Percentiles rank a stretch among this genome's conserved stretches.
Conservation (phyloP, 2,797 vertebrate genomes). For the Argyrosomus regius region DNA sequence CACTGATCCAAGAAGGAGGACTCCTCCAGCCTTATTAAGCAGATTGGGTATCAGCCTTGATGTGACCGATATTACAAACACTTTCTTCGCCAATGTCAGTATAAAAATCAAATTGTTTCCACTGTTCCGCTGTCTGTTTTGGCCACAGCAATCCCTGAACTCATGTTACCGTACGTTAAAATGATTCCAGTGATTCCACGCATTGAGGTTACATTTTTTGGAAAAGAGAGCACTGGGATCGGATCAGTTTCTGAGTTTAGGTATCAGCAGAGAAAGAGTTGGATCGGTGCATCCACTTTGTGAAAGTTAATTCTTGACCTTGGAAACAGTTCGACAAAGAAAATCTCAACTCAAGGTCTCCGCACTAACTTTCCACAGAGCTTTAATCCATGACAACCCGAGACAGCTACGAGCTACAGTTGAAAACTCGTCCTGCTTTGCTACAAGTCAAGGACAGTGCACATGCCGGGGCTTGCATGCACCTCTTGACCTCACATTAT, state of each 20-base stretch:
- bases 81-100: neutral
- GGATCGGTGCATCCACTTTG: neutral
- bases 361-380: neutral
- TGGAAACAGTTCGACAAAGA: neutral
- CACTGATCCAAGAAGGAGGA: no score
- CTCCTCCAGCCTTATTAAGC: no score
- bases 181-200: neutral
- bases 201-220: neutral
- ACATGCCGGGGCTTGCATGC: neutral
- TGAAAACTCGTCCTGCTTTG: neutral
- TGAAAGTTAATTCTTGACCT: conserved; percentile 6
- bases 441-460: conserved; percentile 9
- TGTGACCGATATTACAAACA: no score
- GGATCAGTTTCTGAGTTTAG: neutral
- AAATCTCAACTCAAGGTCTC: neutral
- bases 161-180: neutral
- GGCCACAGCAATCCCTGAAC: neutral
- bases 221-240: neutral
- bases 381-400: neutral
- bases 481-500: conserved; percentile 57
- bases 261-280: neutral
- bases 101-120: no score
- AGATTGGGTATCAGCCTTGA: no score
- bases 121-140: neutral
- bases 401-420: neutral